These are phyloP conservation scores for Podocnemis expansa DNA, from an alignment of 2,113 vertebrate genomes.

Conservation along the genomic window DNA sequence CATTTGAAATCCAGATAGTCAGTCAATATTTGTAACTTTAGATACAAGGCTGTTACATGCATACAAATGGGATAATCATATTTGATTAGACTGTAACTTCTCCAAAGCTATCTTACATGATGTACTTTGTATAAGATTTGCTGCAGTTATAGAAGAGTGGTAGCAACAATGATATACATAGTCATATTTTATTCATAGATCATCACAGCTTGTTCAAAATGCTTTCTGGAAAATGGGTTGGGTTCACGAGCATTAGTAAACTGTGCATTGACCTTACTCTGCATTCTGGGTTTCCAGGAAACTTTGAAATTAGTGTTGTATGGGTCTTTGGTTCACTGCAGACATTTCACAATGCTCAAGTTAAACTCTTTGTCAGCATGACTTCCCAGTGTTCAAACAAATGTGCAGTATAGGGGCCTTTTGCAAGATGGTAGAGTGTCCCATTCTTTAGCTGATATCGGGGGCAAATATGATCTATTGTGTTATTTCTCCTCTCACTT, in stretches of 20 bases:
- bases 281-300: background rate
- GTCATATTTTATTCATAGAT: too few species aligned
- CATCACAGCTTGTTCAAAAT: background rate
- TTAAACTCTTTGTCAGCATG: background rate
- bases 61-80: too few species aligned
- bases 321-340: background rate
- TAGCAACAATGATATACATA: too few species aligned
- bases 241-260: background rate
- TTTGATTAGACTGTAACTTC: too few species aligned
- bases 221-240: background rate
- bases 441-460: background rate
- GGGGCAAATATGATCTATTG: background rate
- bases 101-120: too few species aligned
- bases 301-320: background rate
- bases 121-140: too few species aligned
- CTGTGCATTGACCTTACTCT: rapidly evolving
- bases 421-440: background rate
- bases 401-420: background rate
- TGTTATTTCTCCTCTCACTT: background rate
- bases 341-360: background rate
- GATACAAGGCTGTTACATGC: too few species aligned
- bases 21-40: too few species aligned
- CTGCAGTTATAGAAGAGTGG: too few species aligned
- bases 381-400: background rate
- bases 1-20: too few species aligned